These are phyloP conservation scores for Amiota mariae DNA, from an alignment of 2,888 invertebrate genomes.

Conservation along the genomic window DNA sequence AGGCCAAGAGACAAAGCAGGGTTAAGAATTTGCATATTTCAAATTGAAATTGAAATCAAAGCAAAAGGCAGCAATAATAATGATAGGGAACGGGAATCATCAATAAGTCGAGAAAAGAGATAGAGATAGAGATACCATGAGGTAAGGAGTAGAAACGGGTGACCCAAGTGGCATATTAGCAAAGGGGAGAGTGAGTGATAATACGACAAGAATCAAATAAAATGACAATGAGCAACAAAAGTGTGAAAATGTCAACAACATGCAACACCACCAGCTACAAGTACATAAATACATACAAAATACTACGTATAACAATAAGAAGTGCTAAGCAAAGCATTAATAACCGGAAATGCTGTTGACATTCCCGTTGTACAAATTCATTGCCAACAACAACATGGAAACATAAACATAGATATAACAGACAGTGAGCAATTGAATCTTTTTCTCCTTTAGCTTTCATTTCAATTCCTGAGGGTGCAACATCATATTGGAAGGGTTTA, in stretches of 20 bases:
- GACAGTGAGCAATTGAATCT: not conserved
- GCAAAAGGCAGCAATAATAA: not conserved
- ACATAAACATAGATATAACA: too few relatives aligned
- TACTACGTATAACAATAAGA: not conserved
- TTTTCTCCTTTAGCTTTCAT: not conserved
- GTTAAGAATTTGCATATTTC: conserved; percentile 9
- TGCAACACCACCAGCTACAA: conserved; percentile 32
- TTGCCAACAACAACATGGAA: conserved; percentile 51
- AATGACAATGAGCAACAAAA: conserved; percentile 33
- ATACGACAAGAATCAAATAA: not conserved
- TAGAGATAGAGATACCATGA: too few relatives aligned
- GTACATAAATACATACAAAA: conserved; percentile 14
- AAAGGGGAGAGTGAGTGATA: not conserved
- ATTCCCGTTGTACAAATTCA: conserved; percentile 52
- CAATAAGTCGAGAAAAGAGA: not conserved
- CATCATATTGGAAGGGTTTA: conserved; percentile 10
- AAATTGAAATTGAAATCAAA: not conserved
- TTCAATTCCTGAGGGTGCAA: conserved; percentile 22
- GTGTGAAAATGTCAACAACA: conserved; percentile 57
- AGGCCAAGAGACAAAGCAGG: too few relatives aligned
- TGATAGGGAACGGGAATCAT: not conserved
- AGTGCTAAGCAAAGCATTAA: conserved; percentile 21
- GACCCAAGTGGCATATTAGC: not conserved
- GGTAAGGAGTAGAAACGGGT: not conserved
- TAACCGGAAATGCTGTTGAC: conserved; percentile 50